A percentile compares a stretch with the other conserved stretches of the same genome.
Evolutionary conservation across 2,888 invertebrate species (phyloP).

Genomic region (Brachyptera putata): DNA sequence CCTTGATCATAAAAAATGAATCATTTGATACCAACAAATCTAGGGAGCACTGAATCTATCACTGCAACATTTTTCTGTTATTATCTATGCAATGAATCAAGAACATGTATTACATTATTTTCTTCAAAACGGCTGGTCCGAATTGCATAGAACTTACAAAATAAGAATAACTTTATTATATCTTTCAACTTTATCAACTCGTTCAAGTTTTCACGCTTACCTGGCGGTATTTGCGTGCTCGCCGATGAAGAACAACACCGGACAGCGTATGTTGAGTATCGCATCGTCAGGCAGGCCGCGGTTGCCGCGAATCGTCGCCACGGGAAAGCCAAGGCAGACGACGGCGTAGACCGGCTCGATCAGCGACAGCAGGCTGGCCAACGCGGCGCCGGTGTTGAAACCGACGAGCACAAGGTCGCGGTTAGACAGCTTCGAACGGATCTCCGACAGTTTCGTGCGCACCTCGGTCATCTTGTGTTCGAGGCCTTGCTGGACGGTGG

Average conservation of each 20-base stretch:
- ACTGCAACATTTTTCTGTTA: too few species aligned
- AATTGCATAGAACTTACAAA: too few species aligned
- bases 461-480: neutral
- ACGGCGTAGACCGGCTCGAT: slow-evolving; percentile 68
- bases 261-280: slow-evolving; percentile 65
- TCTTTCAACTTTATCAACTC: too few species aligned
- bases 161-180: too few species aligned
- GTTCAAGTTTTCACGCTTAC: too few species aligned
- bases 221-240: slow-evolving; percentile 61
- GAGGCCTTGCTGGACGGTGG: neutral
- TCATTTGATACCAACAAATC: too few species aligned
- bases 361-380: slow-evolving; percentile 68
- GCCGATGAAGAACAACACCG: slow-evolving; percentile 74
- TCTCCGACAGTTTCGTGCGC: neutral
- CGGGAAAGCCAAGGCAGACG: slow-evolving; percentile 73
- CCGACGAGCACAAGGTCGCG: slow-evolving; percentile 71
- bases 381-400: slow-evolving; percentile 69
- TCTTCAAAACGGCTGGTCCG: too few species aligned
- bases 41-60: too few species aligned
- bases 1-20: too few species aligned
- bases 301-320: slow-evolving; percentile 65
- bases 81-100: too few species aligned
- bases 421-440: slow-evolving; percentile 42
- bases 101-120: too few species aligned
- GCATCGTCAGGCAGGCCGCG: slow-evolving; percentile 74